Evolutionary conservation across 2,888 invertebrate species (phyloP), one percentile per base, ranked within the genome.

Genomic region (Nudaria mundana): DNA sequence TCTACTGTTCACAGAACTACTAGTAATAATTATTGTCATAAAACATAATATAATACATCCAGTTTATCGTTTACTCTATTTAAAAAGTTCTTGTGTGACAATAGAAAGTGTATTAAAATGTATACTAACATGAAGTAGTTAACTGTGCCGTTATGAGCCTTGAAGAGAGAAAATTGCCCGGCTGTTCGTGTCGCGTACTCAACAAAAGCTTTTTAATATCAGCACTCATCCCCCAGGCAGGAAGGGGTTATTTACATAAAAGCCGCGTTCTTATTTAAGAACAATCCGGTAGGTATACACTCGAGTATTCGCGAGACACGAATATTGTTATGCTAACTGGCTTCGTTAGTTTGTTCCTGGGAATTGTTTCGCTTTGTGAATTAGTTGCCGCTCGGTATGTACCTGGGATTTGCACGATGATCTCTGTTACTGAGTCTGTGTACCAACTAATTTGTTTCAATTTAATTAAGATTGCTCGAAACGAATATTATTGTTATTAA

Each of bases 251-350:
- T 84, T 84, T 83, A 84, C 85, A 83, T 84, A 83, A 78, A 80
- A 77, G 73, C 80, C 72, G 71, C 73, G 79, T 61, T 58, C 55
- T 81, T 78, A 79, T 81, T 78, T 79, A 80, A 80, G 74, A 81
- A 79, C 76, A 78, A 77, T 74, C 76, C 71, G 56, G 63, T 68
- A 66, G 56, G 63, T 68, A 66, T 68, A 75, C 68, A 68, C 54
- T 59, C 34, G 45, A 58, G 50, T 66, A 63, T 63, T 58, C 56
- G 54, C 54, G 44, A 51, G 60, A 60, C 66, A 76, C 71, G 86
- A 86, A 87, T 86, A 85, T 86, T 84, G 83, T 86, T 86, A 86
- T 81, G 80, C 81, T 81, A 87, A 85, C 84, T 77, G 83, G 69
- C 82, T 82, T 87, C 87, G 86, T 87, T 87, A 87, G 84, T 80